Conservation (phyloP, 2,113 vertebrate species). For the Grus americana region DNA sequence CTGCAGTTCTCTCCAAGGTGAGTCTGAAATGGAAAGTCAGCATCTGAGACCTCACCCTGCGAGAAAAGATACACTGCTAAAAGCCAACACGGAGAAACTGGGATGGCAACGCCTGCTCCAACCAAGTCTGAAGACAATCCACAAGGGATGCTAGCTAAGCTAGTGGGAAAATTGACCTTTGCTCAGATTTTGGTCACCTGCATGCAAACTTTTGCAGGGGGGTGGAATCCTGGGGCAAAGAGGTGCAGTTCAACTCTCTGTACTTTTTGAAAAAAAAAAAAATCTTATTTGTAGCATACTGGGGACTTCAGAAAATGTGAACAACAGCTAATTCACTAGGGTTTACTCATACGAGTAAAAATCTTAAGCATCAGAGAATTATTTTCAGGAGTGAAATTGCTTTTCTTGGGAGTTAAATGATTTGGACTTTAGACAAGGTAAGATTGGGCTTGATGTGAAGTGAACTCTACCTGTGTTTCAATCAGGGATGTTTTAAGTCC, state of each 20-base stretch:
- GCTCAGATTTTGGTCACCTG: background rate
- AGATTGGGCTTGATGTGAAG: background rate
- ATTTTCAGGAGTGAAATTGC: background rate
- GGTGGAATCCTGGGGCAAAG: background rate
- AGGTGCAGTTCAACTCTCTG: background rate
- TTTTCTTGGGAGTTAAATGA: background rate
- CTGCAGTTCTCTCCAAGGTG: constrained; percentile 75
- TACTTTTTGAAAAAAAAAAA: background rate
- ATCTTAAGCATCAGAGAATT: background rate
- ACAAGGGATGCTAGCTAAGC: background rate
- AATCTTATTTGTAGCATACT: background rate
- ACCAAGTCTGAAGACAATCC: rapidly evolving
- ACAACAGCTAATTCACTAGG: background rate
- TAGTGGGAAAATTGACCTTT: background rate
- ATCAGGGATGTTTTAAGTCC: background rate
- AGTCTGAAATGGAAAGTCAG: background rate
- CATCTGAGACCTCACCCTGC: background rate
- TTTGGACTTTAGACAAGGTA: background rate
- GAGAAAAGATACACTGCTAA: background rate
- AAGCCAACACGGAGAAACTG: background rate
- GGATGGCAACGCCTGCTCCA: background rate
- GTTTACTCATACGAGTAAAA: background rate
- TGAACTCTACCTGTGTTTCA: background rate
- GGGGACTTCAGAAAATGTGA: background rate
- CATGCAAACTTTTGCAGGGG: background rate